Percentiles rank a stretch among this genome's conserved stretches.
phyloP scores from a whole-genome alignment of 2,888 invertebrate species.

The Uloborus plumipes region DNA sequence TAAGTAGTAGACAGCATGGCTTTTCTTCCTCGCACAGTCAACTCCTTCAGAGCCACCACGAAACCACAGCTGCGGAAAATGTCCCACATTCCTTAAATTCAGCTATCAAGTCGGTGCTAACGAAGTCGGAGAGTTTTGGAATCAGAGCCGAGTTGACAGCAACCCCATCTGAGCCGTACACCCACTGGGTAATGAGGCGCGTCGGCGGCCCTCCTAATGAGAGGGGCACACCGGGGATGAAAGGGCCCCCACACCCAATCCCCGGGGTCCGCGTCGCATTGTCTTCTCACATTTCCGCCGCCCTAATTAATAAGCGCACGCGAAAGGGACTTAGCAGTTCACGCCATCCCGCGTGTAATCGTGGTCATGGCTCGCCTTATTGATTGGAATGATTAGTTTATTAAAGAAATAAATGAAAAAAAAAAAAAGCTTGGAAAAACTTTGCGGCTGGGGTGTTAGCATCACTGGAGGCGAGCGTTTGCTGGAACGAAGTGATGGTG shows the following conservation, averaged over 20 bases:
- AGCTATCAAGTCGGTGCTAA: not conserved
- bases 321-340: constrained; percentile 60
- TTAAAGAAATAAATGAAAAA: not conserved
- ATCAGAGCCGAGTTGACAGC: constrained; percentile 5
- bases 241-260: constrained; percentile 61
- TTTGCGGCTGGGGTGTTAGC: not conserved
- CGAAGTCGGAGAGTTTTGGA: not conserved
- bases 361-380: constrained; percentile 21
- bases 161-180: no score
- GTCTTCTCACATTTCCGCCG: constrained; percentile 55
- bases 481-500: no score
- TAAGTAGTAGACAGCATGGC: no score
- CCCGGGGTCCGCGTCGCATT: constrained; percentile 44
- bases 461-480: no score
- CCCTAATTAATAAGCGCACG: constrained; percentile 62
- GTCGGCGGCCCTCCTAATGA: constrained; percentile 53
- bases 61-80: no score
- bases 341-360: constrained; percentile 20
- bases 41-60: no score
- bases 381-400: constrained; percentile 31
- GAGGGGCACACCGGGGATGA: constrained; percentile 42
- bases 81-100: no score
- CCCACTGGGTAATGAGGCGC: constrained; percentile 54
- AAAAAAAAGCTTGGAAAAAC: not conserved
- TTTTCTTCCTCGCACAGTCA: no score